Conservation (phyloP, 35 echinoderm and acorn worm genomes). For the Ptychodera flava region DNA sequence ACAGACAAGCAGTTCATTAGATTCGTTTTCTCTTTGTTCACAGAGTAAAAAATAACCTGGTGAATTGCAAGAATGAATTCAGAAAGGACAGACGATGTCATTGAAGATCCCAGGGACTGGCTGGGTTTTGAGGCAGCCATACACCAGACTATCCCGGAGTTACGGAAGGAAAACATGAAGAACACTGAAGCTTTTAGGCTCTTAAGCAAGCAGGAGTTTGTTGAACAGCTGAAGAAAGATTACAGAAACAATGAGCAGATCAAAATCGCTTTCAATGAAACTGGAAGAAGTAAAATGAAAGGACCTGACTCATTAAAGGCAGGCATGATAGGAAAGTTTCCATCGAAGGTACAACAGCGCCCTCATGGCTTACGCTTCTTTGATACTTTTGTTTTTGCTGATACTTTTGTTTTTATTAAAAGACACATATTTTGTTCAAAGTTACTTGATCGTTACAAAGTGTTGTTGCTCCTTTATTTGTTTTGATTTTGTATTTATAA, state of each 20-base stretch:
- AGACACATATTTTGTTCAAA: no score
- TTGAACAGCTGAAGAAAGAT: neutral
- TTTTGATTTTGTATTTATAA: no score
- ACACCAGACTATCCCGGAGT: neutral
- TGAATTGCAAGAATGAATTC: neutral
- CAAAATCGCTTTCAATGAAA: neutral
- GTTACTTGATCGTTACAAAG: no score
- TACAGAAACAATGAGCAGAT: neutral
- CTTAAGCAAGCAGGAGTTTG: neutral
- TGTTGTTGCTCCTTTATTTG: no score
- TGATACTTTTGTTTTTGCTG: neutral
- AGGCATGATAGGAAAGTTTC: neutral
- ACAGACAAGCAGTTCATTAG: no score
- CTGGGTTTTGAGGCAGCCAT: neutral
- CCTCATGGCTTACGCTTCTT: neutral
- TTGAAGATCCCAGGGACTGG: neutral
- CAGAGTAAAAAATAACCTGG: no score
- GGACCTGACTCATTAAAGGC: neutral
- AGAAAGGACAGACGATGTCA: neutral
- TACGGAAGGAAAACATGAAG: neutral
- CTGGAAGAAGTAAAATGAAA: neutral
- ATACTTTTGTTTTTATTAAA: no score
- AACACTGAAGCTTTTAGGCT: neutral
- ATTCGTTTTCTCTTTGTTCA: no score
- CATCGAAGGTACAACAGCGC: neutral